Evolutionary conservation across 2,888 invertebrate species (phyloP).

Genomic region (Netelia virgata): DNA sequence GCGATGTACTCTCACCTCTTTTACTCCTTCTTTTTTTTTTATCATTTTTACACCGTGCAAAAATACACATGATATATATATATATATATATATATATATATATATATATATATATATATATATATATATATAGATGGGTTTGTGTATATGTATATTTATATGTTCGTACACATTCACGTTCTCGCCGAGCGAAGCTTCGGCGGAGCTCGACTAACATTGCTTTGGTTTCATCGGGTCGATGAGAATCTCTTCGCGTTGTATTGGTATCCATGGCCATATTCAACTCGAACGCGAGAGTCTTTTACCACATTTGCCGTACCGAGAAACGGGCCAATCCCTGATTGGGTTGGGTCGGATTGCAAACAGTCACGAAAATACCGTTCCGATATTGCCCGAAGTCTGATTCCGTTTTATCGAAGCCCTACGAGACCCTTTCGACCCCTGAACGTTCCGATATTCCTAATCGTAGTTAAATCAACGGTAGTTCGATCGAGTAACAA

Average conservation of each 20-base stretch:
- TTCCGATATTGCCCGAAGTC: constrained; percentile 27
- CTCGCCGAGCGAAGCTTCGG: constrained; percentile 30
- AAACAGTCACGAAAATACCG: constrained; percentile 37
- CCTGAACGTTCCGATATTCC: neutral
- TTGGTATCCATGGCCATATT: constrained; percentile 31
- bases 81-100: neutral
- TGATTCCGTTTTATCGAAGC: neutral
- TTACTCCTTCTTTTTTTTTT: neutral
- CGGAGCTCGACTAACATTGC: constrained; percentile 50
- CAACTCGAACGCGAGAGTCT: constrained; percentile 21
- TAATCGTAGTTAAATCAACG: neutral
- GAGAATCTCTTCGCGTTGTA: constrained; percentile 43
- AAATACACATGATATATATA: neutral
- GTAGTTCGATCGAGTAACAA: neutral
- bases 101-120: neutral
- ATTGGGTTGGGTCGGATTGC: constrained; percentile 18
- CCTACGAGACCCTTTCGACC: neutral
- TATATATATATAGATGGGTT: constrained; percentile 20
- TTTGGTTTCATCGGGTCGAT: constrained; percentile 66
- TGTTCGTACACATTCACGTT: neutral
- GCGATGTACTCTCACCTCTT: constrained; percentile 11
- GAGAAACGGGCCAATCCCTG: constrained; percentile 49
- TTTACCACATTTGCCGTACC: constrained; percentile 48
- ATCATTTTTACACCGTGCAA: constrained; percentile 6
- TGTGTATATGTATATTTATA: constrained; percentile 15